Percentiles rank a stretch among this genome's conserved stretches.
These are phyloP conservation scores for Amazona finschi DNA, from an alignment of 2,797 vertebrate genomes.

Conservation along the genomic window DNA sequence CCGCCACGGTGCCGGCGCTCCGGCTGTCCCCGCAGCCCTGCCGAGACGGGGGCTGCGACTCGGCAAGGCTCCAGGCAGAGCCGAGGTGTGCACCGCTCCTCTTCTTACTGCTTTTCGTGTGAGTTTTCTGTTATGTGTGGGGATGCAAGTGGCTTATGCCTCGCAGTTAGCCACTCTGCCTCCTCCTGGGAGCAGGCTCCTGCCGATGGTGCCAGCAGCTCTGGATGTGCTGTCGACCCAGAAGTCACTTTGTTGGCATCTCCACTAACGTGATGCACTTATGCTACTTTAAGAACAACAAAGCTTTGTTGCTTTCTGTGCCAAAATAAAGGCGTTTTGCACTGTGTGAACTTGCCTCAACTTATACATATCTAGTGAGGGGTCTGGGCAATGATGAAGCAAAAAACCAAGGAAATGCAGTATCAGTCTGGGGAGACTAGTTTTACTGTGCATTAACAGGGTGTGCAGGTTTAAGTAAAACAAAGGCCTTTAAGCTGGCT, in stretches of 20 bases:
- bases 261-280: background rate
- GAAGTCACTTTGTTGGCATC: background rate
- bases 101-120: accelerated
- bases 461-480: background rate
- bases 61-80: background rate
- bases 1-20: background rate
- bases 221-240: accelerated
- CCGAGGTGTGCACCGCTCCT: background rate
- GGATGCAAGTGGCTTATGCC: accelerated
- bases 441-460: background rate
- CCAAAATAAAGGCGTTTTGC: background rate
- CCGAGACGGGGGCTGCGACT: background rate
- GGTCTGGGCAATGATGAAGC: background rate
- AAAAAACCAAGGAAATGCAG: background rate
- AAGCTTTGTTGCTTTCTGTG: background rate
- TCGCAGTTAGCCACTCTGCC: accelerated
- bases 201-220: background rate
- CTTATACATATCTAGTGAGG: background rate
- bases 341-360: background rate
- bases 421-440: background rate
- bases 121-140: accelerated
- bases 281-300: background rate
- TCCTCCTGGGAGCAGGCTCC: background rate
- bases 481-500: background rate
- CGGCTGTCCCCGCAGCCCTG: background rate